Evolutionary conservation across 2,113 vertebrate species (phyloP).

Genomic region (Chloebia gouldiae): DNA sequence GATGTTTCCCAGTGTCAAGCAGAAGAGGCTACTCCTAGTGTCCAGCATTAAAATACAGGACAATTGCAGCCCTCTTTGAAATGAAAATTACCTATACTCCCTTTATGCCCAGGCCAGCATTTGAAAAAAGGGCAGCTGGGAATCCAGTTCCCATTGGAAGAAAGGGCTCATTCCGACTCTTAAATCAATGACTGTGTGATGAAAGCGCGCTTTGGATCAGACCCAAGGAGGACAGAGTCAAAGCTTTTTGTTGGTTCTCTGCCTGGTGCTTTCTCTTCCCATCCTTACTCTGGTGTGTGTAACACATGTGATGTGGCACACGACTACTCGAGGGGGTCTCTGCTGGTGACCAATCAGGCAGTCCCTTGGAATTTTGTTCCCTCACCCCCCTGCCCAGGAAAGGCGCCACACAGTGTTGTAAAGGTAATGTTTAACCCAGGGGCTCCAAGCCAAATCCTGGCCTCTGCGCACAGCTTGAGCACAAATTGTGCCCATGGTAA

Average conservation of each 20-base stretch:
- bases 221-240: slow-evolving; percentile 16
- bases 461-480: slow-evolving; percentile 32
- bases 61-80: slow-evolving; percentile 19
- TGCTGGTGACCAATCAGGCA: background rate
- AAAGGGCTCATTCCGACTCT: background rate
- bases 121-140: slow-evolving; percentile 27
- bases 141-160: slow-evolving; percentile 27
- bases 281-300: background rate
- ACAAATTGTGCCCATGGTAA: slow-evolving; percentile 58
- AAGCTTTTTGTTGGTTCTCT: background rate
- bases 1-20: fast-evolving
- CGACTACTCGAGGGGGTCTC: background rate
- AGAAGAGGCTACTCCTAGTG: background rate
- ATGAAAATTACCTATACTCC: slow-evolving; percentile 44
- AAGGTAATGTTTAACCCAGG: slow-evolving; percentile 46
- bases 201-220: slow-evolving; percentile 48
- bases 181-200: slow-evolving; percentile 52
- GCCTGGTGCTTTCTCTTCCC: background rate
- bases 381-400: background rate
- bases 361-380: background rate
- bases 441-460: slow-evolving; percentile 45
- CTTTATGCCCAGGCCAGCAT: slow-evolving; percentile 11
- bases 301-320: fast-evolving
- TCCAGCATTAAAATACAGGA: background rate
- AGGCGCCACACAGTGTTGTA: background rate